phyloP scores from a whole-genome alignment of 1,140 invertebrate genomes.

The Ruditapes philippinarum region DNA sequence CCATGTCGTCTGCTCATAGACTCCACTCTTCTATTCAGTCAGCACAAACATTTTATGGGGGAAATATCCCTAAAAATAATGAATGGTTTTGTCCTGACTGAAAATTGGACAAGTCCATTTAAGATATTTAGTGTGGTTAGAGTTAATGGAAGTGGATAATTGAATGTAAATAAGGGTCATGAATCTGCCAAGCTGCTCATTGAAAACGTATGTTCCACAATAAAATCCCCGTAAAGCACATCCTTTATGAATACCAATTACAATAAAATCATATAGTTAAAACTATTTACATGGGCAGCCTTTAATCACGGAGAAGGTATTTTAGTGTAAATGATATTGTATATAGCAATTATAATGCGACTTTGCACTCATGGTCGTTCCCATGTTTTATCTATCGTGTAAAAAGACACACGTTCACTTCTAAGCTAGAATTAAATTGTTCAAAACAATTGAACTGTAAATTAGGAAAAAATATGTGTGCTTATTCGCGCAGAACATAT shows the following conservation, averaged over 20 bases:
- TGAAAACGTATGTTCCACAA: slow-evolving; percentile 12
- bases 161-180: background rate
- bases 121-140: no score
- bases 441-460: no score
- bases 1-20: no score
- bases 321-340: slow-evolving; percentile 9
- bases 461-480: no score
- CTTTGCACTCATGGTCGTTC: background rate
- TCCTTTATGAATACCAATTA: background rate
- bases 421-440: no score
- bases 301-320: slow-evolving; percentile 19
- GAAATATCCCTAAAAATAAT: no score
- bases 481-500: no score
- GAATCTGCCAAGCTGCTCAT: background rate
- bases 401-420: background rate
- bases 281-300: background rate
- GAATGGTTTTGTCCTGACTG: no score
- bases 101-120: no score
- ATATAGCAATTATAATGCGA: slow-evolving; percentile 7
- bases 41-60: no score
- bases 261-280: slow-evolving; percentile 24
- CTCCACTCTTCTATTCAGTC: no score
- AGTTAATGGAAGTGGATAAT: no score
- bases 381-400: background rate
- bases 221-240: background rate